Base-by-base conservation (phyloP, 2,888 invertebrate species). In the Resseliella maxima region DNA sequence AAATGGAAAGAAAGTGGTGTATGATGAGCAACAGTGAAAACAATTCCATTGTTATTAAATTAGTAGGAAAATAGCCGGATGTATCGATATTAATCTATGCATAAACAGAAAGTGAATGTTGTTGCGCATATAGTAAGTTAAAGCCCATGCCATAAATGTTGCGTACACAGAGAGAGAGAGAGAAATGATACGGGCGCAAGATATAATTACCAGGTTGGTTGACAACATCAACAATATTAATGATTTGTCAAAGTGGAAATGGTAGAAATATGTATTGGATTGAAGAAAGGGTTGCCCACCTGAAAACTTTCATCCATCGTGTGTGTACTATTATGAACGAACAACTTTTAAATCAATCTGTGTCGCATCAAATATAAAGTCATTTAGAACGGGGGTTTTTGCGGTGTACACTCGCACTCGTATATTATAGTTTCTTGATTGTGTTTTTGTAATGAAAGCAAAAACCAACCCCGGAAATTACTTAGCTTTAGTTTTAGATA, bases 251-350 rank as follows among this genome's bases (percentile, higher is more conserved):
- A 72, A 72, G n/a, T n/a, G n/a, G n/a, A n/a, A n/a, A n/a, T n/a
- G n/a, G n/a, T n/a, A 31, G 72, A 35, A 72, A 72, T 3, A 1
- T 15, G 2, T 35, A 35, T n/a, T 12, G 31, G 41, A 0, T n/a
- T 24, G n/a, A 6, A 64, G 15, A 83, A 83, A 83, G 83, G 83
- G 83, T 83, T 83, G 38, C 83, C 24, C 81, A 81, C 81, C 81
- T 81, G 81, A 59, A n/a, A n/a, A 59, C 27, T 59, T 24, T 24
- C 27, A 59, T n/a, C n/a, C n/a, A n/a, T n/a, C n/a, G n/a, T n/a
- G 59, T 24, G 59, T 24, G 21, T 50, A 59, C 24, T 24, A 8
- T n/a, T n/a, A n/a, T 24, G 24, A 59, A 5, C 15, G 12, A 59
- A 59, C 27, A n/a, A 59, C 59, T 24, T 59, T 59, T 59, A 72